These are phyloP conservation scores for Clarias magur DNA, from an alignment of 2,113 vertebrate species.

Conservation along the genomic window DNA sequence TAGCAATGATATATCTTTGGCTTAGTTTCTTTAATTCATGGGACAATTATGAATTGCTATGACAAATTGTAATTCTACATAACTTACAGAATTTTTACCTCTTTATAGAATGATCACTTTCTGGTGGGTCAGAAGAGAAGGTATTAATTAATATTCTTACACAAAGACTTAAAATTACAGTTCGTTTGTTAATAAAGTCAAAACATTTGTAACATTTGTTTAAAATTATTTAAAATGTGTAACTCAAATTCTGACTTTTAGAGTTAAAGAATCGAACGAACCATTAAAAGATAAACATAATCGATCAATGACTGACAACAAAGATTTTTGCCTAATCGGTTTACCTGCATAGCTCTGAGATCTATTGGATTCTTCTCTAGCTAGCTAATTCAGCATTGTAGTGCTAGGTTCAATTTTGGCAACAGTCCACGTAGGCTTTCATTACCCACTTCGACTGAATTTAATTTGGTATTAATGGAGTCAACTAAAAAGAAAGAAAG, in stretches of 20 bases:
- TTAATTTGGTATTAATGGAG: neutral
- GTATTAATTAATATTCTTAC: neutral
- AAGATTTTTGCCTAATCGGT: too few relatives aligned
- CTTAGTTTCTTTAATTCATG: neutral
- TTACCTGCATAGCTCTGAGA: too few relatives aligned
- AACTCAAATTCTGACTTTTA: too few relatives aligned
- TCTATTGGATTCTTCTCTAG: neutral
- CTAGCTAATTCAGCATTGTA: neutral
- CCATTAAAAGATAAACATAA: too few relatives aligned
- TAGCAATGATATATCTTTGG: neutral
- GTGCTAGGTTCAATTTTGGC: neutral
- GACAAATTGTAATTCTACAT: neutral
- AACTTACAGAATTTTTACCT: neutral
- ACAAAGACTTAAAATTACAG: neutral
- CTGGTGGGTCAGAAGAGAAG: neutral
- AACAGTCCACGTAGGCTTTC: neutral
- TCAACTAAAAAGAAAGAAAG: neutral
- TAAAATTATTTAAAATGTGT: too few relatives aligned
- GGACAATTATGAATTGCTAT: neutral
- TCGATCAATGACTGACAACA: too few relatives aligned
- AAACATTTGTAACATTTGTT: neutral
- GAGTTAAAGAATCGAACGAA: too few relatives aligned
- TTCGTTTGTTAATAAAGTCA: too few relatives aligned
- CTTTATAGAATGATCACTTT: neutral
- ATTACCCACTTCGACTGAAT: neutral